Evolutionary conservation across 1,140 invertebrate genomes (phyloP).

Genomic region (Halesus radiatus): DNA sequence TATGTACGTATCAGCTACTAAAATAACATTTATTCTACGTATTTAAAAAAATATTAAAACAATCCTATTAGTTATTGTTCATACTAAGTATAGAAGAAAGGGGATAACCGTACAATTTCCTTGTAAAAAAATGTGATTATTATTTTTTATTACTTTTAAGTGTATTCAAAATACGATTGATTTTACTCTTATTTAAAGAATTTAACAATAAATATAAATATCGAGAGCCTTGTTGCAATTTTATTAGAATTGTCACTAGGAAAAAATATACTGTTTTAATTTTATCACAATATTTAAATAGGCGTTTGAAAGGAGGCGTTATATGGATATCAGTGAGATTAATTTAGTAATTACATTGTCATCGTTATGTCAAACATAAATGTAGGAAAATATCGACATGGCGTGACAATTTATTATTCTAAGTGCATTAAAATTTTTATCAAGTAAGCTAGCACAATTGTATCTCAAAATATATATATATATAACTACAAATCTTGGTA

Average conservation of each 20-base stretch:
- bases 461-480: slow-evolving; percentile 9
- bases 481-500: too few species aligned
- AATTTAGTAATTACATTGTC: slow-evolving; percentile 36
- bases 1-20: too few species aligned
- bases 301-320: neutral
- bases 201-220: too few species aligned
- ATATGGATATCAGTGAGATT: slow-evolving; percentile 53
- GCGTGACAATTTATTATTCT: slow-evolving; percentile 20
- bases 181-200: too few species aligned
- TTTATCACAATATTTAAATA: neutral
- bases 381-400: neutral
- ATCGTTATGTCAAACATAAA: neutral
- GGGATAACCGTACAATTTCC: neutral
- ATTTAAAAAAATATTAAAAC: too few species aligned
- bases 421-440: slow-evolving; percentile 21
- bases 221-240: too few species aligned
- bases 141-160: neutral
- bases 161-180: too few species aligned
- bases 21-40: too few species aligned
- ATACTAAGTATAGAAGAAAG: too few species aligned
- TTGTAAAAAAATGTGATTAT: neutral
- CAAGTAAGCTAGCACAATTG: slow-evolving; percentile 35
- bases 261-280: too few species aligned
- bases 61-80: too few species aligned
- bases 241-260: neutral